These are phyloP conservation scores for Dynastes tityus DNA, from an alignment of 2,888 invertebrate species.

Conservation along the genomic window DNA sequence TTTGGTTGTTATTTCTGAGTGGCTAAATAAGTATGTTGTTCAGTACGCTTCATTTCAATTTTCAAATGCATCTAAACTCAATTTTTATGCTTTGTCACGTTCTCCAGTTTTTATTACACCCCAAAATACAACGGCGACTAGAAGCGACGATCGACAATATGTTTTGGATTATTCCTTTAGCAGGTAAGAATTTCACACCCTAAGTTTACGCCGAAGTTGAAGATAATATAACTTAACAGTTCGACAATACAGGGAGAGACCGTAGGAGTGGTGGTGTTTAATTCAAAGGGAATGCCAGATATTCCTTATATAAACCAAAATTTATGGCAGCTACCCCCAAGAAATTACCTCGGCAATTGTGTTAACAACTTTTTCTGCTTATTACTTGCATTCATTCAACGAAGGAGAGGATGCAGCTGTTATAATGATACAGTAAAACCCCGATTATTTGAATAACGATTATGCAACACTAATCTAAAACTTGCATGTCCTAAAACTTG, in stretches of 20 bases:
- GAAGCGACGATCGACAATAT: background rate
- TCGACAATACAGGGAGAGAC: conserved; percentile 5
- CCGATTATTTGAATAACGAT: too few species aligned
- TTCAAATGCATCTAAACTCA: background rate
- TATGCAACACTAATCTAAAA: too few species aligned
- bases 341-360: too few species aligned
- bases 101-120: background rate
- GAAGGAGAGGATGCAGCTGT: too few species aligned
- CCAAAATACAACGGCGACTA: background rate
- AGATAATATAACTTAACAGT: conserved; percentile 4
- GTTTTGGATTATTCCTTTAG: conserved; percentile 1
- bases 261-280: background rate
- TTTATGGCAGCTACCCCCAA: background rate
- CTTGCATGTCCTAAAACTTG: too few species aligned
- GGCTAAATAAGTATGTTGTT: too few species aligned
- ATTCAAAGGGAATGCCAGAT: conserved; percentile 6
- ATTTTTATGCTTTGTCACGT: background rate
- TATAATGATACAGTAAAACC: too few species aligned
- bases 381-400: too few species aligned
- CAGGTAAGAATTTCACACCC: background rate
- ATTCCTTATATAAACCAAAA: background rate
- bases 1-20: too few species aligned
- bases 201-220: background rate
- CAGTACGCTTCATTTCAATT: background rate
- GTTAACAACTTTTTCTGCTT: too few species aligned